These are phyloP conservation scores for Furnarius figulus DNA, from an alignment of 2,113 vertebrate species.

Conservation along the genomic window DNA sequence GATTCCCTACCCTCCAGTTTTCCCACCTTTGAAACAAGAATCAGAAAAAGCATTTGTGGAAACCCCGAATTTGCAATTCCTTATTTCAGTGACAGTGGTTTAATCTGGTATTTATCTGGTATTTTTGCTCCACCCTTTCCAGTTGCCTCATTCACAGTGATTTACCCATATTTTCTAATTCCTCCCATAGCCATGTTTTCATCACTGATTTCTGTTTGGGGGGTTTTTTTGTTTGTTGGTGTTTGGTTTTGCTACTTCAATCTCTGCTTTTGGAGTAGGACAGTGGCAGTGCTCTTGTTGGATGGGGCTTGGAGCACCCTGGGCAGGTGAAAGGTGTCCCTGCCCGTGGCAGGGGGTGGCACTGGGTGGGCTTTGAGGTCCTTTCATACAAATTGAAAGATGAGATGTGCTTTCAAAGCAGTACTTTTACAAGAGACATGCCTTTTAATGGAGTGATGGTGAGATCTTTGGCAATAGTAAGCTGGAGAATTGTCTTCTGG, in stretches of 20 bases:
- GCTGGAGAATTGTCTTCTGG: background rate
- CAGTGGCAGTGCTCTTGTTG: rapidly evolving
- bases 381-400: background rate
- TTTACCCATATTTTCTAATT: background rate
- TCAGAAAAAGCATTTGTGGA: background rate
- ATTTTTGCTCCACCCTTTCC: background rate
- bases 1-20: background rate
- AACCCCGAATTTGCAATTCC: background rate
- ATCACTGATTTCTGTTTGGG: background rate
- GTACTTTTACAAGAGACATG: background rate
- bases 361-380: background rate
- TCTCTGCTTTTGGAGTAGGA: background rate
- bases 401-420: background rate
- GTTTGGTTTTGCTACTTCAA: background rate
- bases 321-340: background rate
- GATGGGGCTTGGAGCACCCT: background rate
- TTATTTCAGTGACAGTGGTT: background rate
- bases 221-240: rapidly evolving
- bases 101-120: background rate
- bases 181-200: background rate
- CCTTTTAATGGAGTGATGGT: too few relatives aligned
- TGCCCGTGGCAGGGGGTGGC: background rate
- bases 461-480: background rate
- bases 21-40: background rate
- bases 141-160: background rate